These are phyloP conservation scores for Anthoscopus minutus DNA, from an alignment of 2,113 vertebrate species.

Conservation along the genomic window DNA sequence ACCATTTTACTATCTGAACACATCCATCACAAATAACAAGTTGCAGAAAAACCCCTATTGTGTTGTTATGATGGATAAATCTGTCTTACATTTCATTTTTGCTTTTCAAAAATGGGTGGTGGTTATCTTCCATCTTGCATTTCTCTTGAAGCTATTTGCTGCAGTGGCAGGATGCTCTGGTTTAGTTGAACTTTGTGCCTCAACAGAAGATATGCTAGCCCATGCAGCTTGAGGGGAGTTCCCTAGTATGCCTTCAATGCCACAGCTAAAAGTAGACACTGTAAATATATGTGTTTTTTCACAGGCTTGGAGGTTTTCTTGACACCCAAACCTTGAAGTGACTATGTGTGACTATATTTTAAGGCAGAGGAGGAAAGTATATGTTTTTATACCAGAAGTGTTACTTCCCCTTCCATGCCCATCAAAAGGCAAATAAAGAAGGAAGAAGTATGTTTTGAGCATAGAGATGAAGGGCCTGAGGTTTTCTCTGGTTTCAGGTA, in stretches of 20 bases:
- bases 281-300: not conserved
- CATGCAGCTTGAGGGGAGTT: not conserved
- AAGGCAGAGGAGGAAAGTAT: not conserved
- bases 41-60: accelerated
- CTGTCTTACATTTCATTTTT: not conserved
- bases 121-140: not conserved
- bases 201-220: not conserved
- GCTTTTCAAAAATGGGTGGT: not conserved
- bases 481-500: not conserved
- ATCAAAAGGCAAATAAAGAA: not conserved
- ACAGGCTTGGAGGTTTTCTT: not conserved
- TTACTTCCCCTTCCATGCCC: not conserved
- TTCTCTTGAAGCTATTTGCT: not conserved
- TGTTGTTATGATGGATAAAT: not conserved
- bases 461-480: not conserved
- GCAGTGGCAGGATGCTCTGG: not conserved
- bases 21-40: not conserved
- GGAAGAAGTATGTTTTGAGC: not conserved
- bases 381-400: not conserved
- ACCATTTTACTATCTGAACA: not conserved
- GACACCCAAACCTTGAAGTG: not conserved
- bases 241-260: not conserved
- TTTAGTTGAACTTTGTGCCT: not conserved
- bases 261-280: not conserved
- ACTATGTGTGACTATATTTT: not conserved